phyloP scores from a whole-genome alignment of 2,888 invertebrate species.

The Drosophila vallismaia region DNA sequence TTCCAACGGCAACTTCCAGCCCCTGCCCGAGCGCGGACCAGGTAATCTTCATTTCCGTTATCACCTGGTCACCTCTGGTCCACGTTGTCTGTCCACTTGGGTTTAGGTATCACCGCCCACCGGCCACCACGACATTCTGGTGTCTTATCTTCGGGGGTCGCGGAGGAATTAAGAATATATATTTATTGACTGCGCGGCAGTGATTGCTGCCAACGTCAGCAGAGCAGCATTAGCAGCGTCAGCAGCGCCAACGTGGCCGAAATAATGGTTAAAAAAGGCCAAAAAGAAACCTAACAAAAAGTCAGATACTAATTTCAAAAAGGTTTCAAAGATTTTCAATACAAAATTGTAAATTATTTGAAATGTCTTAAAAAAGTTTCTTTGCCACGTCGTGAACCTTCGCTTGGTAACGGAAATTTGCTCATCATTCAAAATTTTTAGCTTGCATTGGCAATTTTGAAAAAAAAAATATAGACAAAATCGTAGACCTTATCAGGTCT shows the following conservation, averaged over 20 bases:
- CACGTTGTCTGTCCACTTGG: slow-evolving; percentile 51
- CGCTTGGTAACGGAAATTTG: slow-evolving; percentile 14
- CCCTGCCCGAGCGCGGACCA: slow-evolving; percentile 84
- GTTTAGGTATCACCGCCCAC: slow-evolving; percentile 29
- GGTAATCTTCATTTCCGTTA: slow-evolving; percentile 72
- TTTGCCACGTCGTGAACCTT: slow-evolving; percentile 36
- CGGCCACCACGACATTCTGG: slow-evolving; percentile 2
- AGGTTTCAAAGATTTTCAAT: no score
- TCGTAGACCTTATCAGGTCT: neutral
- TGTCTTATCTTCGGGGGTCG: slow-evolving; percentile 39
- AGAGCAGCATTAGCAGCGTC: slow-evolving; percentile 44
- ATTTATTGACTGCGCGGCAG: slow-evolving; percentile 38
- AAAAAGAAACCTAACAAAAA: slow-evolving; percentile 11
- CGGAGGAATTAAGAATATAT: slow-evolving; percentile 41
- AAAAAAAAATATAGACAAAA: slow-evolving; percentile 1
- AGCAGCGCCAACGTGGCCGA: slow-evolving; percentile 64
- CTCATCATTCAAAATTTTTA: slow-evolving; percentile 27
- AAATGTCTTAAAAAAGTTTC: neutral
- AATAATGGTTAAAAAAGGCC: slow-evolving; percentile 25
- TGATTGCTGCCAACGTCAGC: slow-evolving; percentile 64
- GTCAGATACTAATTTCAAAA: no score
- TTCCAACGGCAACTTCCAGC: slow-evolving; percentile 80
- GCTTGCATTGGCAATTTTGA: slow-evolving; percentile 33
- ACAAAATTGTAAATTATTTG: no score
- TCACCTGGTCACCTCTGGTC: slow-evolving; percentile 25